These are phyloP conservation scores for Holacanthella duospinosa DNA, from an alignment of 2,888 invertebrate genomes.

Conservation along the genomic window DNA sequence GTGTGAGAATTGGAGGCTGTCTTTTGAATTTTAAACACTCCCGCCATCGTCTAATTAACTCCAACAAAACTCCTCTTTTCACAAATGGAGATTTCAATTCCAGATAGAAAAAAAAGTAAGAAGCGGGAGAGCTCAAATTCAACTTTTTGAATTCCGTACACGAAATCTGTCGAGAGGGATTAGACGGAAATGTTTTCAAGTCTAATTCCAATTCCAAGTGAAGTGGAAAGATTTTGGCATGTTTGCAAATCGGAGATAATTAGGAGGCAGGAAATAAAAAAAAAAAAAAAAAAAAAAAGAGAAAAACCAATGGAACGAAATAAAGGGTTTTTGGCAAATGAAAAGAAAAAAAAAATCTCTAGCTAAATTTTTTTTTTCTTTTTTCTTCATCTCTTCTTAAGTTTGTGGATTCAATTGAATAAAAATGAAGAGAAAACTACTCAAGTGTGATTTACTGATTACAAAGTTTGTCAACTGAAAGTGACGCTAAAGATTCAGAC, in stretches of 20 bases:
- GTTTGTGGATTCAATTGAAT: too few species aligned
- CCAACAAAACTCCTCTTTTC: background rate
- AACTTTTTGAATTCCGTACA: background rate
- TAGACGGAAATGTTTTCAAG: background rate
- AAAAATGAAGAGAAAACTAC: too few species aligned
- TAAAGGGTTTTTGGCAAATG: too few species aligned
- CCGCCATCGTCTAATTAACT: background rate
- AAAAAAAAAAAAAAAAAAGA: too few species aligned
- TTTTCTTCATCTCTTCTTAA: too few species aligned
- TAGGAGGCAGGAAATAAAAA: background rate
- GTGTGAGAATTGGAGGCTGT: background rate
- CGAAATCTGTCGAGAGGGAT: background rate
- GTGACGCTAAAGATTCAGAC: too few species aligned
- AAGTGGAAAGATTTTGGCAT: slow-evolving; percentile 3
- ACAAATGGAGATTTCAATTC: background rate
- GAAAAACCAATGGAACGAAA: too few species aligned
- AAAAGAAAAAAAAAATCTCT: too few species aligned
- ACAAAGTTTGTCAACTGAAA: too few species aligned
- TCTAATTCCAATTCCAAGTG: background rate
- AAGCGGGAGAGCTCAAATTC: background rate
- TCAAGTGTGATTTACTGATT: too few species aligned
- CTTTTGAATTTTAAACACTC: background rate
- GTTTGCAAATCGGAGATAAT: background rate
- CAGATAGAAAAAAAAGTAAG: background rate
- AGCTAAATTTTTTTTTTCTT: too few species aligned